These are phyloP conservation scores for Thryonomys swinderianus DNA, from an alignment of 2,113 vertebrate species.

Conservation along the genomic window DNA sequence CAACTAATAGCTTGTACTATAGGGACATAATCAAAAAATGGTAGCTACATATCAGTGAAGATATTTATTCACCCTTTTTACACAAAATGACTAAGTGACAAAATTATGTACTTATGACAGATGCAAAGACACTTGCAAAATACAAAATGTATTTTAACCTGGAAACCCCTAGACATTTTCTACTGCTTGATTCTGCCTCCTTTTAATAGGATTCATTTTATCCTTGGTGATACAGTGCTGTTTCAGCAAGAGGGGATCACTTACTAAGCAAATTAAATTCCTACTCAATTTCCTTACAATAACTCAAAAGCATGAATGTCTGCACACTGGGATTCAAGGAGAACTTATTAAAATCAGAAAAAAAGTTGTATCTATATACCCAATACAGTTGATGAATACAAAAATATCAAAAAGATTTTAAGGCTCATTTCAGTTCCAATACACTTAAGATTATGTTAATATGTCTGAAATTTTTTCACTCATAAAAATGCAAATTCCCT, in stretches of 20 bases:
- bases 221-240: constrained; percentile 71
- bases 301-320: constrained; percentile 59
- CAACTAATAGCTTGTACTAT: not conserved
- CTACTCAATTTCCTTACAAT: constrained; percentile 62
- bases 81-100: constrained; percentile 18
- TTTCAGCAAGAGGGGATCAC: constrained; percentile 73
- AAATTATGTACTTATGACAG: not conserved
- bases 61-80: not conserved
- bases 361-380: not conserved
- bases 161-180: constrained; percentile 49
- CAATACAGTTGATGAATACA: constrained; percentile 56
- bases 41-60: constrained; percentile 9
- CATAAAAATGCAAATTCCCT: constrained; percentile 54
- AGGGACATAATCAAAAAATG: not conserved
- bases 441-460: constrained; percentile 39
- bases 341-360: constrained; percentile 65
- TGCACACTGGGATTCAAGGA: constrained; percentile 55
- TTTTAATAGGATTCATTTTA: constrained; percentile 76
- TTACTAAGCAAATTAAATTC: constrained; percentile 67
- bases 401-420: constrained; percentile 67
- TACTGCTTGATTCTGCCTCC: constrained; percentile 63
- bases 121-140: not conserved
- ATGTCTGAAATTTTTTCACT: constrained; percentile 20
- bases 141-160: constrained; percentile 64
- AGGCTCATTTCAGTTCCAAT: not conserved